Base-by-base conservation (phyloP, 2,113 vertebrate species). In the Artemisiospiza belli region DNA sequence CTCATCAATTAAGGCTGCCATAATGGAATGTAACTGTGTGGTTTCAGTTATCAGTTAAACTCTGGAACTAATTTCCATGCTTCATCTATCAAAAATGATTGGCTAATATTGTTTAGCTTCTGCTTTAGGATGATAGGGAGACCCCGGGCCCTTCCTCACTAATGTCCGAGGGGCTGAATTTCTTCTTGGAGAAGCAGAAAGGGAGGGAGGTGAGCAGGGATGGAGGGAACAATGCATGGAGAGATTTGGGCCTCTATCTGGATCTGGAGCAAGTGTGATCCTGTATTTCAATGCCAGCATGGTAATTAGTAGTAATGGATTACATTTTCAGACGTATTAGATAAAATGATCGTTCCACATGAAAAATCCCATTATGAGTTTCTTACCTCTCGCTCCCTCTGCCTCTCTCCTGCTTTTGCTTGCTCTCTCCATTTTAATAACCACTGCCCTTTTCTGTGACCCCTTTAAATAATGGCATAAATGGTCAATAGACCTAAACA, bases 1-100 rank as follows among this genome's bases (percentile, higher is more conserved):
- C 99, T 99, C 99, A 99, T 99, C 99, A 99, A 99, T 99, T 99
- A 99, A 98, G 98, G 97, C 98, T 99, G 99, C 98, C 98, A 99
- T 99, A 99, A 99, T 99, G 98, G 98, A 99, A 98, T 99, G 99
- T 99, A 98, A 98, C 98, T 97, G 96, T 97, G 98, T 98, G 98
- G 97, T 97, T 98, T 98, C 97, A 98, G 98, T 99, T 99, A 99
- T 99, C 98, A 98, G 98, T 98, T 99, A 98, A 98, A 99, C 98
- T 98, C 98, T 98, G 98, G 98, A 98, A 98, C 98, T 99, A 98
- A 99, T 99, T 99, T 99, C 98, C 98, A 98, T 98, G 98, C 98
- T 98, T 98, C 98, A 99, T 99, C 98, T 98, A 98, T 99, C 98
- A 99, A 98, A 97, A 98, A 98, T 98, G 97, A 97, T 98, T 98